Base-by-base conservation (phyloP, 2,113 vertebrate species). In the Cheirogaleus medius region DNA sequence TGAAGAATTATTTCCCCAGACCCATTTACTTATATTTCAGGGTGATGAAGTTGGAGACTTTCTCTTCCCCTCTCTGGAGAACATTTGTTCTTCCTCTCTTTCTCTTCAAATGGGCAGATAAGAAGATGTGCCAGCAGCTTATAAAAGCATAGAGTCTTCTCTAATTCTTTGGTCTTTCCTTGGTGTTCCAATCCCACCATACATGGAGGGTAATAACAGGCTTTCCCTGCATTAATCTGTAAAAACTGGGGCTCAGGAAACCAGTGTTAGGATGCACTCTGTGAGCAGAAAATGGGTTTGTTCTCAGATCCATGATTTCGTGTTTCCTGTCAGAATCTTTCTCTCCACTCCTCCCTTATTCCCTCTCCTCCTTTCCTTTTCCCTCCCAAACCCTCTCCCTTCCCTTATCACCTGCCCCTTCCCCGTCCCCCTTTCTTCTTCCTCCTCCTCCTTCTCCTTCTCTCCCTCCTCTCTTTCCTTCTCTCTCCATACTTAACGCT, bases 181-280 rank as follows among this genome's bases (percentile, higher is more conserved):
- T 29, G 6, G 49, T 18, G 39, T n/a, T 52, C 74, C 11, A 63
- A 49, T 29, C 34, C 66, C n/a, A 21, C 4, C 15, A 25, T 25
- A 10, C n/a, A 34, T 6, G 20, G 2, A 3, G 18, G 44, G 8
- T 34, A 44, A 8, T 3, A 44, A 27, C 58, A 63, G 56, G 68
- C 29, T 37, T 29, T 56, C 69, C 8, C 14, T 42, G 20, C 14
- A 3, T 12, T 7, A 5, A 5, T 52, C 15, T 20, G 0, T n/a
- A 37, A 21, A 44, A 1, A 12, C 1, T 10, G 15, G 13, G 66
- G 49, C 73, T 93, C 37, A 11, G 60, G 37, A 78, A 68, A 21
- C 32, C 49, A 69, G 71, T 32, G 23, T 11, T 27, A 6, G 83
- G 39, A 29, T 47, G 49, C n/a, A n/a, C 8, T 77, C 37, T 13